Conservation (phyloP, 64 coral and sea anemone genomes). For the Astreopora myriophthalma region DNA sequence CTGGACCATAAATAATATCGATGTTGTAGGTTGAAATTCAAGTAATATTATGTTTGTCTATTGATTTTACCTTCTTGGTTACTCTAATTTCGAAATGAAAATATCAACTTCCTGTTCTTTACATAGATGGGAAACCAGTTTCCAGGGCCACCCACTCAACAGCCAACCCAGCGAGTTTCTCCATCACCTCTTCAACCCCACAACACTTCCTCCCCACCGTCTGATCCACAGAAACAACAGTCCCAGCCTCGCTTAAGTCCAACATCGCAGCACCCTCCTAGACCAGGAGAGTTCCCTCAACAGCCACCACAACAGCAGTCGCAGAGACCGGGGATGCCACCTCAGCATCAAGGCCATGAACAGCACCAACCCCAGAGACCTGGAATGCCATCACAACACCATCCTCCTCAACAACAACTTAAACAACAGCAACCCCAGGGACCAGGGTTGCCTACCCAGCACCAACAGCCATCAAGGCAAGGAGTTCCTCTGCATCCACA, state of each 20-base stretch:
- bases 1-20: no score
- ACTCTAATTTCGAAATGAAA: neutral
- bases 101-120: neutral
- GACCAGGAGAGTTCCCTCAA: conserved; percentile 14
- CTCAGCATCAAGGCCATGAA: neutral
- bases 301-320: neutral
- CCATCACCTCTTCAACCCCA: neutral
- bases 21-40: no score
- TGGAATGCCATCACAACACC: neutral
- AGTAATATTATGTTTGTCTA: no score
- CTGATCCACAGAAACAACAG: conserved; percentile 30
- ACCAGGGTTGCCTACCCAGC: conserved; percentile 48
- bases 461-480: neutral
- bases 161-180: conserved; percentile 4
- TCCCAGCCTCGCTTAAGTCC: neutral
- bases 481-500: conserved; percentile 6
- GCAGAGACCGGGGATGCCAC: neutral
- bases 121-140: conserved; percentile 3
- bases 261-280: neutral
- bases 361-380: neutral
- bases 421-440: conserved; percentile 19
- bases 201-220: neutral
- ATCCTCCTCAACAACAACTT: neutral
- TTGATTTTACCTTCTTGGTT: neutral
- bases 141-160: conserved; percentile 4